A percentile compares a stretch with the other conserved stretches of the same genome.
phyloP scores from a whole-genome alignment of 2,888 invertebrate species.

The Pomacea canaliculata region DNA sequence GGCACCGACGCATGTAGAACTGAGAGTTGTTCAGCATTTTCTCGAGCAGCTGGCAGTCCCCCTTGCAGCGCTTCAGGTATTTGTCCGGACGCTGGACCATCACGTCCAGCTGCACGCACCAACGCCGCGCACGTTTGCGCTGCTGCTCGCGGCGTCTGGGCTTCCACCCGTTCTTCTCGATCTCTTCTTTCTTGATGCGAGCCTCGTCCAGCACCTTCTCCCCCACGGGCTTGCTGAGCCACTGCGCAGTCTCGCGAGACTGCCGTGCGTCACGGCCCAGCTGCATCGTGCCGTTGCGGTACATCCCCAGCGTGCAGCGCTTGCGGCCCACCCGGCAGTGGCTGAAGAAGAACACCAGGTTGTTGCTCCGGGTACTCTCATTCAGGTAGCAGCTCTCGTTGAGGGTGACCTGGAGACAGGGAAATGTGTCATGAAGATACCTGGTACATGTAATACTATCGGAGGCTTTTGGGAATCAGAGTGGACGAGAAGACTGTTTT shows the following conservation, averaged over 20 bases:
- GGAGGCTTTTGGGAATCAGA: no score
- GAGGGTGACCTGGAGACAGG: constrained; percentile 23
- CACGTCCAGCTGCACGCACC: constrained; percentile 26
- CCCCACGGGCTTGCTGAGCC: constrained; percentile 10
- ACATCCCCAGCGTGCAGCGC: constrained; percentile 42
- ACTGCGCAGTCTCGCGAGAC: constrained; percentile 36
- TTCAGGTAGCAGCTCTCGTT: constrained; percentile 30
- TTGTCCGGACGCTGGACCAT: constrained; percentile 24
- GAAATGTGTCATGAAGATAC: not conserved
- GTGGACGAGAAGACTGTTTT: no score
- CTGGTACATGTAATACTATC: no score
- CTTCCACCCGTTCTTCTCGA: constrained; percentile 7
- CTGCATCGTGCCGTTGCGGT: constrained; percentile 37
- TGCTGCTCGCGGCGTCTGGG: constrained; percentile 16
- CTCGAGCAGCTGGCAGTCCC: constrained; percentile 24
- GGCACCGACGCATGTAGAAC: constrained; percentile 27
- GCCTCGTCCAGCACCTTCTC: not conserved
- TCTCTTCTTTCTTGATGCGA: not conserved
- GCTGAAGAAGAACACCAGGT: constrained; percentile 33
- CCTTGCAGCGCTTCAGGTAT: constrained; percentile 24
- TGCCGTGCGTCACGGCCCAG: constrained; percentile 40
- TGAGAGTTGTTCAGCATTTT: constrained; percentile 23
- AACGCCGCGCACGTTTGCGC: constrained; percentile 26
- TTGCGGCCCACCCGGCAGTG: constrained; percentile 29
- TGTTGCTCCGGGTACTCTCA: constrained; percentile 20